Percentiles rank a stretch among this genome's conserved stretches.
Evolutionary conservation across 2,888 invertebrate species (phyloP).

Genomic region (Eristalis arbustorum): DNA sequence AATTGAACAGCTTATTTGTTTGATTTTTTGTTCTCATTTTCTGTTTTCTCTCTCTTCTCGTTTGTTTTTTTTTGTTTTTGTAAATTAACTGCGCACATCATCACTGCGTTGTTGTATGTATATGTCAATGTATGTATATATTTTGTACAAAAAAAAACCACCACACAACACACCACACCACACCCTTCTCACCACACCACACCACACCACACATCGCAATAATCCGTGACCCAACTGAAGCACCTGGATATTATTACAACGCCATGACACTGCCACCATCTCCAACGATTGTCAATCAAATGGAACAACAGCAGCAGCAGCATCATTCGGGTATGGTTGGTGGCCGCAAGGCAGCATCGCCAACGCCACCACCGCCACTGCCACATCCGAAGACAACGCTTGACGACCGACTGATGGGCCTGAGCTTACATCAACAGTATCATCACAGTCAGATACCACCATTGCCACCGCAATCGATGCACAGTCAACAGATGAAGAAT

Average conservation of each 20-base stretch:
- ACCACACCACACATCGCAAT: neutral
- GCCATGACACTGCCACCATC: constrained; percentile 74
- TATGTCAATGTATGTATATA: constrained; percentile 16
- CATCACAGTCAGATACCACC: constrained; percentile 46
- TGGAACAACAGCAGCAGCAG: no score
- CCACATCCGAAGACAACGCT: constrained; percentile 73
- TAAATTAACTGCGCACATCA: constrained; percentile 72
- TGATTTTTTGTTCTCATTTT: constrained; percentile 13
- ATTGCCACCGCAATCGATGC: constrained; percentile 42
- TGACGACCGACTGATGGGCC: constrained; percentile 72
- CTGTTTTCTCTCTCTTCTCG: neutral
- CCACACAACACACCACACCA: constrained; percentile 24
- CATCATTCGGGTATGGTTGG: constrained; percentile 43
- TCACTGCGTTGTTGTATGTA: constrained; percentile 73
- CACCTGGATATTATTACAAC: constrained; percentile 71
- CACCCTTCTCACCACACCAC: constrained; percentile 1
- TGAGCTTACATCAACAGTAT: constrained; percentile 76
- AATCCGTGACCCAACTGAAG: no score
- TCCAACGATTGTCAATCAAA: constrained; percentile 2
- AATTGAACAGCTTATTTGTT: constrained; percentile 9
- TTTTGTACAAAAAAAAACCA: constrained; percentile 39
- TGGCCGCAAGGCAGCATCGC: constrained; percentile 54
- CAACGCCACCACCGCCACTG: constrained; percentile 71
- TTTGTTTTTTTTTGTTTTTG: constrained; percentile 31
- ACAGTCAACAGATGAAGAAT: constrained; percentile 57